phyloP scores from a whole-genome alignment of 2,113 vertebrate species.

The Rhinopomastus cyanomelas region DNA sequence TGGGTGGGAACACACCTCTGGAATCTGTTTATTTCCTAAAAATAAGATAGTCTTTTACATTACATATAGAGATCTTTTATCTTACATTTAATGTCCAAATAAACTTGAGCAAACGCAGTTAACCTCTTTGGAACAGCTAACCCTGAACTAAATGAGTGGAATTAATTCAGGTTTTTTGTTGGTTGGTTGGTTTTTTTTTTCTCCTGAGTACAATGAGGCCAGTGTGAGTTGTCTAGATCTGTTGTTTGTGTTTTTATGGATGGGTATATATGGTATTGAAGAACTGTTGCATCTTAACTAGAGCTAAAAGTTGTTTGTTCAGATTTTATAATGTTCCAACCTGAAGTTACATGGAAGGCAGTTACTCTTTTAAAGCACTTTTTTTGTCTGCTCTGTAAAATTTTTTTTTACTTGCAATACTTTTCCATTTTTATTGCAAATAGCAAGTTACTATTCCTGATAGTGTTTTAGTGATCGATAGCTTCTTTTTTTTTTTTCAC shows the following conservation, averaged over 20 bases:
- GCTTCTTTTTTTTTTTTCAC: background rate
- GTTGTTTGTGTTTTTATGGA: background rate
- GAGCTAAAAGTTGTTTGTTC: constrained; percentile 22
- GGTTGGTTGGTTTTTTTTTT: too few relatives aligned
- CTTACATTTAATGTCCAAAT: constrained; percentile 35
- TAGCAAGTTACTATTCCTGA: background rate
- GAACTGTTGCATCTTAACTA: background rate
- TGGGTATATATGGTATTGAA: background rate
- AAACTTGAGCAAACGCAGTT: background rate
- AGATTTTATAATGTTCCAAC: background rate
- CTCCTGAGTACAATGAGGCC: background rate
- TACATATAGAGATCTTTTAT: constrained; percentile 33
- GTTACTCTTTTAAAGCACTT: background rate
- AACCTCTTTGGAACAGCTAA: constrained; percentile 1
- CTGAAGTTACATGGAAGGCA: background rate
- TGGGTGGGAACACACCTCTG: constrained; percentile 80
- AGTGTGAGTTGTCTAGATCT: background rate
- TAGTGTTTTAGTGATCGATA: background rate
- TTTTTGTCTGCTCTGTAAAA: background rate
- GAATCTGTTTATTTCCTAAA: constrained; percentile 79
- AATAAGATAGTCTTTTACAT: constrained; percentile 39
- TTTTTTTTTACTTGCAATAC: background rate
- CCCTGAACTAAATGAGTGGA: background rate
- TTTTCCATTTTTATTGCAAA: background rate
- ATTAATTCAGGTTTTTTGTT: background rate